Evolutionary conservation across 2,888 invertebrate species (phyloP), one percentile per base, ranked within the genome.

Genomic region (Suillia variegata): DNA sequence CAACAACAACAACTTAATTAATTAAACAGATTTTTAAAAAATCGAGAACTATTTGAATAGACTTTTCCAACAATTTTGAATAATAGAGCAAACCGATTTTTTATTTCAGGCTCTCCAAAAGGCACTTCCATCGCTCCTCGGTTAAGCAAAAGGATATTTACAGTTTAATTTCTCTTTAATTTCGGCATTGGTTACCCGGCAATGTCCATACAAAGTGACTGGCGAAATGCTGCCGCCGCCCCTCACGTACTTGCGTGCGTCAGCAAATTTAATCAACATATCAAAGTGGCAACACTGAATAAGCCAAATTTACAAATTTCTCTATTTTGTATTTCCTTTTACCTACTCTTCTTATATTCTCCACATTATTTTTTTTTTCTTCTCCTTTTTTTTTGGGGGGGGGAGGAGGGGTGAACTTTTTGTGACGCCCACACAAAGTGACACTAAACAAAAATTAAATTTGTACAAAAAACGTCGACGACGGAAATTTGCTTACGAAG

Each of bases 271-370:
- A 45, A 45, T 45, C 54, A 59, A 50, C 54, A 54, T 59, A 45
- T 55, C 55, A 50, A 55, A 51, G 45, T 50, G 59, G 51, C 55
- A 55, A 55, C 59, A 47, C 31, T 47, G 49, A 59, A 55, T 52
- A 55, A 55, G 47, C 33, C 17, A 33, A 52, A 52, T 52, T 31
- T 52, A 52, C 52, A 52, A 52, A 31, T 50, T 50, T 21, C 22
- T 26, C 24, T n/a, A 22, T 50, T 50, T 38, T 38, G 38, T 38
- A n/a, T 31, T 31, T 31, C 12, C 12, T 12, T 31, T 31, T 6
- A 31, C 6, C 31, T 12, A 31, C 31, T 31, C 31, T 6, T 12
- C 31, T 31, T 12, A 31, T 26, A 38, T 38, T 38, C 38, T 38
- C 6, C 31, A 8, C 21, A 12, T 48, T 48, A 12, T n/a, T 17